Evolutionary conservation across 2,113 vertebrate genomes (phyloP).

Genomic region (Salvelinus alpinus): DNA sequence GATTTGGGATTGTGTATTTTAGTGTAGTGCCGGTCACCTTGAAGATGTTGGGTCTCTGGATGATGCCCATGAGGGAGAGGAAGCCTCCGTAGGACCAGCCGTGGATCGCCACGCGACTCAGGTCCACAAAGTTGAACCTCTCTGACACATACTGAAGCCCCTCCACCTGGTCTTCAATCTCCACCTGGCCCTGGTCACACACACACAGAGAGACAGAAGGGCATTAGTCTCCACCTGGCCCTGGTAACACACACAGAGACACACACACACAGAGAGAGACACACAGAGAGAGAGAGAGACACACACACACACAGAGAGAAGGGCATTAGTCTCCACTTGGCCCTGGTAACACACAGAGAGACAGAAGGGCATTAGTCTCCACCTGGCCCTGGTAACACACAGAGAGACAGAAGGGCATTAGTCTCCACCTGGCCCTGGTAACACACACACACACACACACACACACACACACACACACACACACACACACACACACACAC

Average conservation of each 20-base stretch:
- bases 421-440: too few relatives aligned
- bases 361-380: background rate
- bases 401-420: too few relatives aligned
- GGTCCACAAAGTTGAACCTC: constrained; percentile 93
- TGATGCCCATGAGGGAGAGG: constrained; percentile 96
- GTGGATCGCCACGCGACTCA: constrained; percentile 92
- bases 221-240: constrained; percentile 86
- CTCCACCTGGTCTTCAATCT: constrained; percentile 97
- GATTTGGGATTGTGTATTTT: too few relatives aligned
- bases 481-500: too few relatives aligned
- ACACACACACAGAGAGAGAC: background rate
- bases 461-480: too few relatives aligned
- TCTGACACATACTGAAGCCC: constrained; percentile 92
- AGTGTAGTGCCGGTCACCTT: constrained; percentile 76
- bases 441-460: too few relatives aligned
- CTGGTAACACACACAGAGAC: constrained; percentile 60
- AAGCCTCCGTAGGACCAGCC: constrained; percentile 98
- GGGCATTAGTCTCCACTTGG: background rate
- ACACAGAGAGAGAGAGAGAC: too few relatives aligned
- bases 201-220: too few relatives aligned
- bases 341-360: too few relatives aligned
- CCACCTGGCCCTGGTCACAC: constrained; percentile 81
- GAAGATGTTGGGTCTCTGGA: constrained; percentile 91
- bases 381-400: too few relatives aligned
- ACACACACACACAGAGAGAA: background rate